Conservation (phyloP, 2,888 invertebrate genomes). For the Teleogryllus oceanicus region DNA sequence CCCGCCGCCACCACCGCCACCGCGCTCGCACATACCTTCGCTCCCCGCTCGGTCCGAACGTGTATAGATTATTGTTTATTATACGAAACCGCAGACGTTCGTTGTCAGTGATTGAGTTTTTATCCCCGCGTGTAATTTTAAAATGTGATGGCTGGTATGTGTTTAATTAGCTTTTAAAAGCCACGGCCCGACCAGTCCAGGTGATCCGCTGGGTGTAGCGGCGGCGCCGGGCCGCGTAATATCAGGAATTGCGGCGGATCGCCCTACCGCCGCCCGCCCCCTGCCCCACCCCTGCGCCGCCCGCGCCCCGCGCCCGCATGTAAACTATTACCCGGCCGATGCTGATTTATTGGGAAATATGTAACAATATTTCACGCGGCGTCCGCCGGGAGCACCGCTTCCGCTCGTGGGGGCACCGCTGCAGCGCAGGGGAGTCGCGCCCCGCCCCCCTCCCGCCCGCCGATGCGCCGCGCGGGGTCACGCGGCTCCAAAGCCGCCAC, state of each 20-base stretch:
- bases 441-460: no score
- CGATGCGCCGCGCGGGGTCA: no score
- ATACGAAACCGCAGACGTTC: constrained; percentile 18
- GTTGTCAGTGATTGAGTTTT: constrained; percentile 18
- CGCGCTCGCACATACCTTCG: background rate
- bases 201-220: constrained; percentile 10
- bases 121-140: constrained; percentile 18
- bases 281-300: background rate
- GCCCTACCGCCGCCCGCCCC: background rate
- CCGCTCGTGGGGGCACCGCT: no score
- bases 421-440: no score
- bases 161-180: constrained; percentile 18
- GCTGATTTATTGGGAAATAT: constrained; percentile 18
- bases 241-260: constrained; percentile 4
- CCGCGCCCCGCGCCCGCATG: background rate
- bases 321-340: constrained; percentile 18
- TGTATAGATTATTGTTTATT: constrained; percentile 18
- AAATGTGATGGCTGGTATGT: constrained; percentile 12
- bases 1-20: background rate
- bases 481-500: no score
- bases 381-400: constrained; percentile 2
- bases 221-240: background rate
- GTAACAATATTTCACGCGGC: constrained; percentile 18
- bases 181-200: constrained; percentile 18
- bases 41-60: background rate